Percentiles rank a stretch among this genome's conserved stretches.
Conservation (phyloP, 2,113 vertebrate species). For the Platichthys stellatus region DNA sequence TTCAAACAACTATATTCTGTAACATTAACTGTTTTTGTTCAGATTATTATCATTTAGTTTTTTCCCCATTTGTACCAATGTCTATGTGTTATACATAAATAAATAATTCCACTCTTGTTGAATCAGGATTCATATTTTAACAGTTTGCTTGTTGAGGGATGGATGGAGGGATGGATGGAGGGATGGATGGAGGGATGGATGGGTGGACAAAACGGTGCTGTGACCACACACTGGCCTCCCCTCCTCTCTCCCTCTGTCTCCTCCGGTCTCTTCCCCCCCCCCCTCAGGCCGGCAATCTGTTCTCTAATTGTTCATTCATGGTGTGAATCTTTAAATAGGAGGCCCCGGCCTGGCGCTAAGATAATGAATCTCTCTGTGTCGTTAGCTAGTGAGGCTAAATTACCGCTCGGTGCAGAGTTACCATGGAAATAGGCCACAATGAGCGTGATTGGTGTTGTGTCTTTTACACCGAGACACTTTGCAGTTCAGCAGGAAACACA, state of each 20-base stretch:
- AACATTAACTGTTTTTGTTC: neutral
- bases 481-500: slow-evolving; percentile 52
- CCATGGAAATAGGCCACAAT: slow-evolving; percentile 81
- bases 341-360: slow-evolving; percentile 70
- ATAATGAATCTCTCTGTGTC: slow-evolving; percentile 81
- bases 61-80: neutral
- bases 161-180: slow-evolving; percentile 23
- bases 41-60: neutral
- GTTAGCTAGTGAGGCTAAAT: slow-evolving; percentile 81
- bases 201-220: neutral
- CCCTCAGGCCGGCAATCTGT: slow-evolving; percentile 68
- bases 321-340: slow-evolving; percentile 83
- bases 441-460: slow-evolving; percentile 77
- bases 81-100: neutral
- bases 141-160: too few species aligned
- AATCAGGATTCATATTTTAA: neutral
- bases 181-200: slow-evolving; percentile 24
- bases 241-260: slow-evolving; percentile 17
- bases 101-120: neutral
- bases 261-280: slow-evolving; percentile 21
- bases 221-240: slow-evolving; percentile 42
- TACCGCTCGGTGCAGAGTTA: slow-evolving; percentile 79
- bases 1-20: neutral
- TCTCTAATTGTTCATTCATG: slow-evolving; percentile 83
- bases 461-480: slow-evolving; percentile 61